Conservation (phyloP, 1,140 invertebrate species). For the Camponotus floridanus region DNA sequence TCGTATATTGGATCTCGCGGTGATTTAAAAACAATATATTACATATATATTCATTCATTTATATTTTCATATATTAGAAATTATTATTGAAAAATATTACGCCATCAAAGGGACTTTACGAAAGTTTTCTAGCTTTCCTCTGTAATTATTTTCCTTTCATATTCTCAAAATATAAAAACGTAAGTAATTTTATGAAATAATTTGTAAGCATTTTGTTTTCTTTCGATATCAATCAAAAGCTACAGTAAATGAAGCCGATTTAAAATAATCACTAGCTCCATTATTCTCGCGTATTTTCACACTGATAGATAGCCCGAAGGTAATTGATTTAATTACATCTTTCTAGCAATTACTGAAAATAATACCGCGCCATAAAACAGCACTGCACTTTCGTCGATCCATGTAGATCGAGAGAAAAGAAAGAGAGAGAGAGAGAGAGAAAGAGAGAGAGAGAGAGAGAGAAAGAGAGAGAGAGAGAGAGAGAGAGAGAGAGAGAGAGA, state of each 20-base stretch:
- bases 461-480: no score
- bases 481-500: background rate
- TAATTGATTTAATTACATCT: slow-evolving; percentile 51
- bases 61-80: background rate
- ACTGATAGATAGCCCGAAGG: slow-evolving; percentile 32
- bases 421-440: background rate
- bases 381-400: background rate
- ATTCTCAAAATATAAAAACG: background rate
- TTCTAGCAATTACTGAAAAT: slow-evolving; percentile 46
- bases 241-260: slow-evolving; percentile 33
- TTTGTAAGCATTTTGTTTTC: slow-evolving; percentile 3
- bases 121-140: background rate
- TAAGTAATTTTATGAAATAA: slow-evolving; percentile 19
- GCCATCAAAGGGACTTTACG: background rate
- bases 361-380: slow-evolving; percentile 39
- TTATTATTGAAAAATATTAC: background rate
- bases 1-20: background rate
- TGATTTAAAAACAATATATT: background rate
- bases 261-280: slow-evolving; percentile 41
- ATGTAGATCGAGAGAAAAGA: background rate
- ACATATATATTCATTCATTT: no score
- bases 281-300: slow-evolving; percentile 50
- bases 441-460: background rate
- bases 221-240: slow-evolving; percentile 24
- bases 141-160: background rate